Evolutionary conservation across 2,113 vertebrate species (phyloP).

Genomic region (Protobothrops flavoviridis): DNA sequence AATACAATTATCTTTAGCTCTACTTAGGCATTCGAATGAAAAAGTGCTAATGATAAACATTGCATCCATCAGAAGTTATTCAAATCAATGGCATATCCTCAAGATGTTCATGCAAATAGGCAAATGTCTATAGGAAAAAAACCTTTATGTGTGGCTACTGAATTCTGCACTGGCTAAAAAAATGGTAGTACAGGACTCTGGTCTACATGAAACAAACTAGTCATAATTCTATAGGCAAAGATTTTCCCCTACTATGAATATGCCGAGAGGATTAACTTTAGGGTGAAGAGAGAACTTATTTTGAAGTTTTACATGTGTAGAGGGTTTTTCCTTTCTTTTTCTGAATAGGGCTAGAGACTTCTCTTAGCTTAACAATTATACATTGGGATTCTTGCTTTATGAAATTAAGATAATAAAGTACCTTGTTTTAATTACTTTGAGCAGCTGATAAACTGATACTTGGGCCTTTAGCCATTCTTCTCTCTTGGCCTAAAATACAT

Average conservation of each 20-base stretch:
- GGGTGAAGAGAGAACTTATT: not conserved
- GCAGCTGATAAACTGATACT: not conserved
- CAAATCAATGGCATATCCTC: not conserved
- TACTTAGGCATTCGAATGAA: not conserved
- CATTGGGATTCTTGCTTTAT: not conserved
- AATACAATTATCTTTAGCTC: not conserved
- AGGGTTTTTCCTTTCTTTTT: not conserved
- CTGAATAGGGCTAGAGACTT: not conserved
- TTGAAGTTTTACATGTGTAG: not conserved
- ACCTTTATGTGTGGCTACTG: not conserved
- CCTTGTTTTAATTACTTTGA: not conserved
- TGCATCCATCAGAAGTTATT: not conserved
- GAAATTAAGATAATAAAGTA: not conserved
- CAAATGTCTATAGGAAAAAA: not conserved
- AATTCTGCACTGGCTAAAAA: not conserved
- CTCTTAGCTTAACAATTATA: not conserved
- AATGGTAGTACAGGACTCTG: not conserved
- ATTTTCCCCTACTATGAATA: not conserved
- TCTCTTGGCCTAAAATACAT: not conserved
- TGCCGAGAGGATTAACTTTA: not conserved
- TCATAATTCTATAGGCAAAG: not conserved
- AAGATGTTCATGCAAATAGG: not conserved
- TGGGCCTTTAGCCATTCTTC: not conserved
- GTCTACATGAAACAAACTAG: not conserved
- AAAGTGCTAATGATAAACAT: not conserved